Evolutionary conservation across 2,113 vertebrate species (phyloP).

Genomic region (Hyperoodon ampullatus): DNA sequence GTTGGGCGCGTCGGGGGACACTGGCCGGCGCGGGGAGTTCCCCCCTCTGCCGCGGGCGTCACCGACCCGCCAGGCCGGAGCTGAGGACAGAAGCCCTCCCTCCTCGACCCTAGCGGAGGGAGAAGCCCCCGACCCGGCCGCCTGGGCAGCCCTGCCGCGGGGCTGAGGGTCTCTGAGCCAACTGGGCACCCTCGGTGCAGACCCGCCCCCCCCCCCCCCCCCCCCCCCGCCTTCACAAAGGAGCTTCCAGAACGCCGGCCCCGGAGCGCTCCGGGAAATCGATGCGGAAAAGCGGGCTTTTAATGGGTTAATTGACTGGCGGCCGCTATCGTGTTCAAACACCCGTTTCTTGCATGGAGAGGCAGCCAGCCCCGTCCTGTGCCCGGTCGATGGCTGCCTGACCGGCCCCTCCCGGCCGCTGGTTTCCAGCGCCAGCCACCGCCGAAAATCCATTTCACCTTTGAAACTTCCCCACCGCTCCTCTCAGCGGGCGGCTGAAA

Average conservation of each 20-base stretch:
- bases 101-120: neutral
- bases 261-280: conserved; percentile 73
- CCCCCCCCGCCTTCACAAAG: conserved; percentile 76
- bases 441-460: conserved; percentile 69
- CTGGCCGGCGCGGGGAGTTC: accelerated
- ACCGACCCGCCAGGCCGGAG: accelerated
- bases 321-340: conserved; percentile 85
- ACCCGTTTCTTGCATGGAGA: conserved; percentile 83
- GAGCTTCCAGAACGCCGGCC: conserved; percentile 54
- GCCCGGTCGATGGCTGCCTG: conserved; percentile 76
- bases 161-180: neutral
- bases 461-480: conserved; percentile 58
- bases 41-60: accelerated
- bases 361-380: conserved; percentile 70
- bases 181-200: neutral
- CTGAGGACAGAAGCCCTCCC: neutral
- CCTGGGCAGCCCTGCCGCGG: neutral
- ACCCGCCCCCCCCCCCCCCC: accelerated
- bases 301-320: conserved; percentile 88
- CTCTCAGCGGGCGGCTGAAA: neutral
- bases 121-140: accelerated
- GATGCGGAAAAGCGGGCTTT: conserved; percentile 82
- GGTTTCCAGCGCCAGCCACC: conserved; percentile 19
- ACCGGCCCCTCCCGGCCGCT: conserved; percentile 70
- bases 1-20: neutral